These are phyloP conservation scores for Agonopterix arenella DNA, from an alignment of 2,888 invertebrate species.

Conservation along the genomic window DNA sequence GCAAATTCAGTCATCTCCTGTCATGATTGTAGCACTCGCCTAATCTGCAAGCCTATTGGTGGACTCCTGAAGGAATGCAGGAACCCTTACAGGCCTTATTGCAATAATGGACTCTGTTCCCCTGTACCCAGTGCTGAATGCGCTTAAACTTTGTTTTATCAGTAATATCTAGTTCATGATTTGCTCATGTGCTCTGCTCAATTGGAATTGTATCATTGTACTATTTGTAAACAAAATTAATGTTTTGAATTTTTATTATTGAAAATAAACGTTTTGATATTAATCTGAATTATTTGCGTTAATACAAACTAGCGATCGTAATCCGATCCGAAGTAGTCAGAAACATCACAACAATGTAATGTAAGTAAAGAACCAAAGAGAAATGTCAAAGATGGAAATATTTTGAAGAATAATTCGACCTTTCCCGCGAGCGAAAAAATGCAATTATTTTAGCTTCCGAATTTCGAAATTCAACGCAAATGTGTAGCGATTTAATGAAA, in stretches of 20 bases:
- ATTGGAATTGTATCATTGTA: no score
- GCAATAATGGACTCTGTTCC: constrained; percentile 46
- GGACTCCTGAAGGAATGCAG: constrained; percentile 36
- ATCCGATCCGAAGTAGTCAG: no score
- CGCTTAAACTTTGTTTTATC: constrained; percentile 7
- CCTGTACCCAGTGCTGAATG: constrained; percentile 33
- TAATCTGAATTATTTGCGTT: background rate
- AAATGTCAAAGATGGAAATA: no score
- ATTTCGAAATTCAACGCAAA: background rate
- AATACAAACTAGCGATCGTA: background rate
- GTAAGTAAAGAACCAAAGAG: no score
- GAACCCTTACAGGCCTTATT: constrained; percentile 33
- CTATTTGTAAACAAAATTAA: no score
- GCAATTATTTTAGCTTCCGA: constrained; percentile 10
- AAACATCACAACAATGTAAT: no score
- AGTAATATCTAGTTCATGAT: no score
- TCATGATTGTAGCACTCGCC: constrained; percentile 37
- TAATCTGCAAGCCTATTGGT: constrained; percentile 43
- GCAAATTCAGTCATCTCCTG: constrained; percentile 30
- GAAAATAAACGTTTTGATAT: no score
- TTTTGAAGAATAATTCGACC: no score
- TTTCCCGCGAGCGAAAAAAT: constrained; percentile 5
- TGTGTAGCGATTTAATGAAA: constrained; percentile 19
- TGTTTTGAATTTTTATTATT: no score
- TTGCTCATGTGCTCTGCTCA: no score